These are phyloP conservation scores for Athripsodes cinereus DNA, from an alignment of 2,888 invertebrate species.

Conservation along the genomic window DNA sequence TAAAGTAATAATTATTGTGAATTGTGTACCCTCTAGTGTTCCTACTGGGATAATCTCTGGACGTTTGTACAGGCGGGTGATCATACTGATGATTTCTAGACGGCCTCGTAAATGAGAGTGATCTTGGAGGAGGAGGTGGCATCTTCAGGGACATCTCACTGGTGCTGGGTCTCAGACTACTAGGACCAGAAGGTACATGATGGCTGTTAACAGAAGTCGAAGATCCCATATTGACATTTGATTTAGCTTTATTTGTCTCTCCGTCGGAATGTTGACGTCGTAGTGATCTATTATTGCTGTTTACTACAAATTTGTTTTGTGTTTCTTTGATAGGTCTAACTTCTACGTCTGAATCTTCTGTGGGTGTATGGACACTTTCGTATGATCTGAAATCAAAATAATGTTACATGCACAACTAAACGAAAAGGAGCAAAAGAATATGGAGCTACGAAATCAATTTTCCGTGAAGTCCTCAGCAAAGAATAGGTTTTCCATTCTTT, in stretches of 20 bases:
- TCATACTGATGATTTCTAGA: constrained; percentile 15
- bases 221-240: background rate
- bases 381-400: constrained; percentile 38
- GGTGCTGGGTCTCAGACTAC: constrained; percentile 38
- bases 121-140: constrained; percentile 38
- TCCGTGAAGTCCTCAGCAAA: too few species aligned
- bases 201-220: background rate
- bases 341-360: constrained; percentile 22
- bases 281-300: constrained; percentile 16
- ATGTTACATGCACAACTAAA: too few species aligned
- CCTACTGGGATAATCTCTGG: constrained; percentile 28
- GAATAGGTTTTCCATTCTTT: too few species aligned
- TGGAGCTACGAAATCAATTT: too few species aligned
- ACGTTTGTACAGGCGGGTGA: constrained; percentile 20
- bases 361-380: constrained; percentile 41
- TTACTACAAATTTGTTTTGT: constrained; percentile 3
- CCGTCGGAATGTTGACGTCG: constrained; percentile 26
- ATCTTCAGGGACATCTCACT: constrained; percentile 43
- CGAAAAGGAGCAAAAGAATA: too few species aligned
- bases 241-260: constrained; percentile 2
- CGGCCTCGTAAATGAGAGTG: constrained; percentile 43
- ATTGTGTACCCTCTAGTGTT: constrained; percentile 40
- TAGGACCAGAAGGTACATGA: constrained; percentile 3
- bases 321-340: constrained; percentile 20
- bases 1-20: too few species aligned